Conservation (phyloP, 2,888 invertebrate genomes). For the Papilio protenor region DNA sequence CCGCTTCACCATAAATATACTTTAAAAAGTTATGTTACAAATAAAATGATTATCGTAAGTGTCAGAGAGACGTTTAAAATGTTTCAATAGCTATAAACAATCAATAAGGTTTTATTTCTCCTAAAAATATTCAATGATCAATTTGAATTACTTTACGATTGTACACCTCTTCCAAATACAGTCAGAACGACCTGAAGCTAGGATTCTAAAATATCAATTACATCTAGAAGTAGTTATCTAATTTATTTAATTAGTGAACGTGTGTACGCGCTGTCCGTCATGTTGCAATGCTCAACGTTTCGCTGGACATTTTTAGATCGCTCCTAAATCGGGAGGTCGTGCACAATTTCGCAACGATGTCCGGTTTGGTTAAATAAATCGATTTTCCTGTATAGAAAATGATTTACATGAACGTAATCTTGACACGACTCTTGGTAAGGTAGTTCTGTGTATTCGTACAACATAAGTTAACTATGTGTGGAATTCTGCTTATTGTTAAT, state of each 20-base stretch:
- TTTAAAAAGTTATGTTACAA: conserved; percentile 4
- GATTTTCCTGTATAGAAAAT: conserved; percentile 19
- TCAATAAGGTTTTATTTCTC: not conserved
- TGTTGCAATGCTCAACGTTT: conserved; percentile 46
- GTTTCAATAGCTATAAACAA: not conserved
- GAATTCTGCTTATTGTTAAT: too few relatives aligned
- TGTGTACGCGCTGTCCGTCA: not conserved
- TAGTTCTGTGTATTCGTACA: not conserved
- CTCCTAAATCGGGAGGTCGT: conserved; percentile 15
- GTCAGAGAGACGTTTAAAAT: conserved; percentile 32
- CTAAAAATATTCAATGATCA: not conserved
- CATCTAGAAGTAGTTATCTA: not conserved
- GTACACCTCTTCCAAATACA: not conserved
- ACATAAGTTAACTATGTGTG: too few relatives aligned
- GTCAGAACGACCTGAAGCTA: not conserved
- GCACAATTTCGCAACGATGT: conserved; percentile 14
- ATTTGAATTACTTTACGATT: not conserved
- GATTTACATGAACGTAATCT: not conserved
- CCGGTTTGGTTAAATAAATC: not conserved
- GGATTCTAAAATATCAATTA: not conserved
- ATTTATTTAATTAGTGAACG: not conserved
- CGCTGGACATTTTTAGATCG: conserved; percentile 36
- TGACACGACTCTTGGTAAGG: not conserved
- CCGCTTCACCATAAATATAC: conserved; percentile 40
- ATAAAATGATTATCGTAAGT: conserved; percentile 5